A percentile compares a stretch with the other conserved stretches of the same genome.
phyloP scores from a whole-genome alignment of 1,140 invertebrate species.

The Asobara japonica region DNA sequence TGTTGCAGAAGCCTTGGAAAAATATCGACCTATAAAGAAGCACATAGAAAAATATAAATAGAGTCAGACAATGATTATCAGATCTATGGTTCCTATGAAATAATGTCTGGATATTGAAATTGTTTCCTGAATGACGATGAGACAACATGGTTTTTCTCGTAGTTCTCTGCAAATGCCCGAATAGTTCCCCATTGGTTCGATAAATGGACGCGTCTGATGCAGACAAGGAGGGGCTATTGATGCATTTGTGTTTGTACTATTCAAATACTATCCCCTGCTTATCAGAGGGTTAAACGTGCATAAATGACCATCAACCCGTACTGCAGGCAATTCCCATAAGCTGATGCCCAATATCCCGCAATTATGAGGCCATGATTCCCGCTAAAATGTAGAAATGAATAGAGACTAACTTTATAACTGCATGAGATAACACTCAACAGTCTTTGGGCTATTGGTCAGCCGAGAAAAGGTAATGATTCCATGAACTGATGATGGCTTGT shows the following conservation, averaged over 20 bases:
- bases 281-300: constrained; percentile 56
- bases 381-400: too few relatives aligned
- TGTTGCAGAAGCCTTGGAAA: neutral
- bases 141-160: constrained; percentile 34
- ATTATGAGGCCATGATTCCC: constrained; percentile 7
- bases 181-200: neutral
- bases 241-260: neutral
- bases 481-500: neutral
- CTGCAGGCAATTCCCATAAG: neutral
- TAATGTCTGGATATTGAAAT: constrained; percentile 55
- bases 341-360: neutral
- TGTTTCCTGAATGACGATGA: constrained; percentile 54
- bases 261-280: constrained; percentile 34
- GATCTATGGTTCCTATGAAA: constrained; percentile 47
- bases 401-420: too few relatives aligned
- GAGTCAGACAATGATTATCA: constrained; percentile 48
- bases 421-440: neutral
- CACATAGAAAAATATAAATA: neutral
- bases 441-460: too few relatives aligned
- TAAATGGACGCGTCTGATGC: constrained; percentile 33
- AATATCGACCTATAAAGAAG: neutral
- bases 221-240: constrained; percentile 37
- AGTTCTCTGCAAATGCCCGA: constrained; percentile 13
- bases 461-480: neutral
- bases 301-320: constrained; percentile 41